These are phyloP conservation scores for Remorina albescens DNA, from an alignment of 2,797 vertebrate species.

Conservation along the genomic window DNA sequence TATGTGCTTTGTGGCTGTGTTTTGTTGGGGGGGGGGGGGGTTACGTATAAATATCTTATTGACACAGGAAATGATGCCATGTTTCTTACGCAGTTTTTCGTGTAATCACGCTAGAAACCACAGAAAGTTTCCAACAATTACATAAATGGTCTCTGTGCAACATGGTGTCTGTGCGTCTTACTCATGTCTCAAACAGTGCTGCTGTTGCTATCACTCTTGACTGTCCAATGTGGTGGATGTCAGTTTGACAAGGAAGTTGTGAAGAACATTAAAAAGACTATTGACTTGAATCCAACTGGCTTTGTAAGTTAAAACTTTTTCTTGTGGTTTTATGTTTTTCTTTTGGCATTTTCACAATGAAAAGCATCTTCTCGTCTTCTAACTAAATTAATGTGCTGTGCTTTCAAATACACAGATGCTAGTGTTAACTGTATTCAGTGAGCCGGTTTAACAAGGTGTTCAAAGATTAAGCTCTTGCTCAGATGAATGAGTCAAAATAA, in stretches of 20 bases:
- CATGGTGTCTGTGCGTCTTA: constrained; percentile 42
- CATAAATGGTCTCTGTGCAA: constrained; percentile 46
- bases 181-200: constrained; percentile 74
- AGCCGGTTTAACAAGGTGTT: neutral
- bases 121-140: constrained; percentile 77
- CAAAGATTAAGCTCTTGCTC: constrained; percentile 1
- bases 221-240: constrained; percentile 83
- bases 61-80: constrained; percentile 69
- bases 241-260: constrained; percentile 69
- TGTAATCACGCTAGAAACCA: constrained; percentile 63
- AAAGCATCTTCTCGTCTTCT: neutral
- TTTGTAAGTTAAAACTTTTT: constrained; percentile 81
- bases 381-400: neutral
- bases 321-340: neutral
- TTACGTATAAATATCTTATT: constrained; percentile 42
- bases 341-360: neutral
- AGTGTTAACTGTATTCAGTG: neutral
- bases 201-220: constrained; percentile 83
- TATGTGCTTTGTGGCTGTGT: too few relatives aligned
- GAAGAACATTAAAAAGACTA: constrained; percentile 74
- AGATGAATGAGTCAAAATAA: constrained; percentile 6
- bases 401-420: neutral
- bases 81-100: constrained; percentile 39
- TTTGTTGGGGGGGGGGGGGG: too few relatives aligned
- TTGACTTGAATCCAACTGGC: constrained; percentile 75